Evolutionary conservation across 2,113 vertebrate genomes (phyloP).

Genomic region (Podarcis cretensis): DNA sequence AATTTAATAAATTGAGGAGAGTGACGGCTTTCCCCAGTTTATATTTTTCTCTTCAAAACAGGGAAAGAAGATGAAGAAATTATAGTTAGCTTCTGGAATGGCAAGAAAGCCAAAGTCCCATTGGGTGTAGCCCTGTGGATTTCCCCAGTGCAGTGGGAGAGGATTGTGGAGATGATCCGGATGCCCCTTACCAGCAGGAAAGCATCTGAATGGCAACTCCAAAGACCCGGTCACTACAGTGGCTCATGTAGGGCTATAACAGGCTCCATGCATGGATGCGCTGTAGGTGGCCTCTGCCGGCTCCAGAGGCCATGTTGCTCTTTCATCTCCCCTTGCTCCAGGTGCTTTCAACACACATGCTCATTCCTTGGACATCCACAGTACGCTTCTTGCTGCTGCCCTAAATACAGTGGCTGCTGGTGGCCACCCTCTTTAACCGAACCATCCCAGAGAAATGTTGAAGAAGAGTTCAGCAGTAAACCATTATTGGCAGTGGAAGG

Average conservation of each 20-base stretch:
- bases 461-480: slow-evolving; percentile 42
- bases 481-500: slow-evolving; percentile 55
- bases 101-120: slow-evolving; percentile 72
- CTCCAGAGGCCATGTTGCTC: slow-evolving; percentile 32
- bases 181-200: slow-evolving; percentile 47
- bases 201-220: background rate
- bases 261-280: background rate
- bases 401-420: slow-evolving; percentile 57
- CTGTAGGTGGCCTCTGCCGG: background rate
- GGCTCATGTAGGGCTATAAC: slow-evolving; percentile 31
- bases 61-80: slow-evolving; percentile 76
- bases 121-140: slow-evolving; percentile 76
- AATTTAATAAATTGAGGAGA: background rate
- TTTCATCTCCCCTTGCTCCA: slow-evolving; percentile 23
- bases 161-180: slow-evolving; percentile 75
- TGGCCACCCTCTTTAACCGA: slow-evolving; percentile 47
- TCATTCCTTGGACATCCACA: background rate
- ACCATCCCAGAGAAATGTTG: slow-evolving; percentile 20
- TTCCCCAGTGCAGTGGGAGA: slow-evolving; percentile 73
- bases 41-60: slow-evolving; percentile 50
- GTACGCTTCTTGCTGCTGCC: slow-evolving; percentile 47
- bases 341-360: slow-evolving; percentile 32
- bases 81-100: slow-evolving; percentile 85
- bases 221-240: background rate
- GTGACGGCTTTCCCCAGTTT: slow-evolving; percentile 1